Percentiles rank a stretch among this genome's conserved stretches.
Conservation (phyloP, 1,140 invertebrate genomes). For the Drosophila insularis region DNA sequence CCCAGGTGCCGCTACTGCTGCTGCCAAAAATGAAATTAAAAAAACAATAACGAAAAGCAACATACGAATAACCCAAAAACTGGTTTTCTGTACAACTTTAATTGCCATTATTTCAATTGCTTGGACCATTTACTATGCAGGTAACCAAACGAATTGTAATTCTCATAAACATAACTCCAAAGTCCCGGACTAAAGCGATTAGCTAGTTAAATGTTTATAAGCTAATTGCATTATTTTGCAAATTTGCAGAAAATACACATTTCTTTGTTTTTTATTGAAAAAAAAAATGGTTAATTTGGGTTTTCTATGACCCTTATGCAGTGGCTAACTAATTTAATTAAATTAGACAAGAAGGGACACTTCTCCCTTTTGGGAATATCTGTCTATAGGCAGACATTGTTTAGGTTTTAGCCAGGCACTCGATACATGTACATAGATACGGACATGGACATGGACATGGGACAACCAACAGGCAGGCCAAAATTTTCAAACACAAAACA, state of each 20-base stretch:
- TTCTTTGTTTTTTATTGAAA: conserved; percentile 6
- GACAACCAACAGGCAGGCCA: conserved; percentile 42
- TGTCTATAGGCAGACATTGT: conserved; percentile 50
- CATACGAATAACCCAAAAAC: conserved; percentile 27
- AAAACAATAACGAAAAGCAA: conserved; percentile 44
- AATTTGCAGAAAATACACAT: conserved; percentile 28
- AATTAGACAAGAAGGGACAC: conserved; percentile 32
- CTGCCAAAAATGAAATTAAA: conserved; percentile 41
- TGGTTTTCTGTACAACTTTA: conserved; percentile 73
- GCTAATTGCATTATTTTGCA: conserved; percentile 41
- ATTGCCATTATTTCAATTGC: conserved; percentile 73
- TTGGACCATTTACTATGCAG: conserved; percentile 24
- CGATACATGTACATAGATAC: conserved; percentile 56
- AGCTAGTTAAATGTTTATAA: conserved; percentile 44
- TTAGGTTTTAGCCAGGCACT: conserved; percentile 71
- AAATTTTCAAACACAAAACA: conserved; percentile 65
- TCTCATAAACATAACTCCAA: conserved; percentile 30
- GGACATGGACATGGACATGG: conserved; percentile 18
- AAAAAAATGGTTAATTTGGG: neutral
- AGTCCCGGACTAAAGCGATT: conserved; percentile 23
- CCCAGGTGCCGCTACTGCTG: conserved; percentile 53
- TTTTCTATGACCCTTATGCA: conserved; percentile 1
- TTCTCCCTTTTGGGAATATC: conserved; percentile 29
- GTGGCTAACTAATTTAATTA: conserved; percentile 63
- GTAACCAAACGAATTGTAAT: conserved; percentile 50